Conservation (phyloP, 2,888 invertebrate genomes). For the Orthosia cruda region DNA sequence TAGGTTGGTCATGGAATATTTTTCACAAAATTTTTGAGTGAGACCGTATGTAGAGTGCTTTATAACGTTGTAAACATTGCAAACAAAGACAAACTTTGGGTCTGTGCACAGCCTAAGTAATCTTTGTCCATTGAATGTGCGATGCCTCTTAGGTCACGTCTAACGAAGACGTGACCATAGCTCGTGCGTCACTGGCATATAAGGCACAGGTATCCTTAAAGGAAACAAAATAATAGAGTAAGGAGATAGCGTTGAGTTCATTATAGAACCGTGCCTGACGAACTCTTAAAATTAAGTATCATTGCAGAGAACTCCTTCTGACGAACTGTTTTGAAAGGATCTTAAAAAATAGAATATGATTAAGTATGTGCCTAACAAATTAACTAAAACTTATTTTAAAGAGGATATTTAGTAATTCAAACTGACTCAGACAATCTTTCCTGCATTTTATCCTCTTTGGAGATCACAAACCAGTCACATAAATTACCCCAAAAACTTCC, state of each 20-base stretch:
- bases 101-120: background rate
- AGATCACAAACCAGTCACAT: background rate
- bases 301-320: too few relatives aligned
- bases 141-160: conserved; percentile 20
- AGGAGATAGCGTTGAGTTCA: background rate
- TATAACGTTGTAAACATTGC: too few relatives aligned
- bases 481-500: background rate
- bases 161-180: background rate
- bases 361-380: background rate
- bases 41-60: too few relatives aligned
- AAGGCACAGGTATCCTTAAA: background rate
- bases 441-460: conserved; percentile 1
- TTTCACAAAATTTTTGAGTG: background rate
- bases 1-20: too few relatives aligned
- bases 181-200: conserved; percentile 1
- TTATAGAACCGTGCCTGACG: background rate
- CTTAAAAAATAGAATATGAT: too few relatives aligned
- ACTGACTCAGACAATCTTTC: background rate
- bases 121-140: background rate
- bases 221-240: conserved; percentile 6
- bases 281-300: too few relatives aligned
- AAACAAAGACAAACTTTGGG: background rate
- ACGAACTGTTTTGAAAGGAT: too few relatives aligned
- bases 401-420: background rate
- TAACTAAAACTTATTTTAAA: background rate